A percentile compares a stretch with the other conserved stretches of the same genome.
These are phyloP conservation scores for Ciconia maguari DNA, from an alignment of 2,113 vertebrate species.

Conservation along the genomic window DNA sequence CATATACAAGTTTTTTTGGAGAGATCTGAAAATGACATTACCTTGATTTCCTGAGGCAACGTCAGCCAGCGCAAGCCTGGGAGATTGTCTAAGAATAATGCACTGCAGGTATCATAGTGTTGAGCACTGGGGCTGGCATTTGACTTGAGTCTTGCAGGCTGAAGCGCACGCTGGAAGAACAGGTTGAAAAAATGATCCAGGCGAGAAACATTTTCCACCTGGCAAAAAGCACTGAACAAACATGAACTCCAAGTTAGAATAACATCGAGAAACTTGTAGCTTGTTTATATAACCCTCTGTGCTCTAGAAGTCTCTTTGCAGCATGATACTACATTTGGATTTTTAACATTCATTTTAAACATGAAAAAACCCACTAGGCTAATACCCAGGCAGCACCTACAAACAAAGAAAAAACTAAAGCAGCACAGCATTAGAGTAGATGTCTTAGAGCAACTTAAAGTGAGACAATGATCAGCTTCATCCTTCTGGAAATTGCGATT, in stretches of 20 bases:
- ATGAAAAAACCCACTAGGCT: background rate
- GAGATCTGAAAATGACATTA: background rate
- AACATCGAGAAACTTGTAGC: background rate
- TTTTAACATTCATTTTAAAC: background rate
- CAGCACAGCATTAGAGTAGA: background rate
- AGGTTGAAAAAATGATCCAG: constrained; percentile 96
- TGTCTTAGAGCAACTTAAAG: background rate
- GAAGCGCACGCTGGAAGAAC: constrained; percentile 91
- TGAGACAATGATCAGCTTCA: background rate
- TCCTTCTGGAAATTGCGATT: background rate
- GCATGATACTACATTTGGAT: background rate
- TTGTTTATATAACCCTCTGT: background rate
- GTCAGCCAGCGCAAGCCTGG: constrained; percentile 89
- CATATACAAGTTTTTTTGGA: background rate
- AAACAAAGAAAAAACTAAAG: background rate
- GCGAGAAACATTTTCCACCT: constrained; percentile 78
- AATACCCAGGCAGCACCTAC: background rate
- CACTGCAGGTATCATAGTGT: constrained; percentile 65
- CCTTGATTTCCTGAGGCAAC: constrained; percentile 88
- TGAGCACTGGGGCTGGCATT: constrained; percentile 37
- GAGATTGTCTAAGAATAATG: constrained; percentile 80
- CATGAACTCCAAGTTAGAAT: constrained; percentile 59
- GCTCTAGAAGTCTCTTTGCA: background rate
- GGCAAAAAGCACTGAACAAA: constrained; percentile 87
- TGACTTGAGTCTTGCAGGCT: constrained; percentile 67